Percentiles rank a stretch among this genome's conserved stretches.
Evolutionary conservation across 35 echinoderm and acorn worm species (phyloP).

Genomic region (Lytechinus pictus): DNA sequence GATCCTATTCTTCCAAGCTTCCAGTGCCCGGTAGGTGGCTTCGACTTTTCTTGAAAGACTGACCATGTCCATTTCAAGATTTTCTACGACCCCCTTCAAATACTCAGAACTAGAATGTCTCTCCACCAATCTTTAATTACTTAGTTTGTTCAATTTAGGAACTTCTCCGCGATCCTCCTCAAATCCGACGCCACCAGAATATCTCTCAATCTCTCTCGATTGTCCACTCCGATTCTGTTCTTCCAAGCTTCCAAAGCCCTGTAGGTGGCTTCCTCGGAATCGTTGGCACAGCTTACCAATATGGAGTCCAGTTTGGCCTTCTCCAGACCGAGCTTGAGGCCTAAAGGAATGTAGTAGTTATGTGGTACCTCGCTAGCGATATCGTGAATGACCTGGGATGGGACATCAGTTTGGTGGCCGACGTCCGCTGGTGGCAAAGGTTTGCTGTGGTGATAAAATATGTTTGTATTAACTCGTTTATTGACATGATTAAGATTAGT

Average conservation of each 20-base stretch:
- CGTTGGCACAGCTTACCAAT: constrained; percentile 25
- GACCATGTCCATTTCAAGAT: too few species aligned
- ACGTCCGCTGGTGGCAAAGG: not conserved
- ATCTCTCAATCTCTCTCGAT: not conserved
- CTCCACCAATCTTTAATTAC: not conserved
- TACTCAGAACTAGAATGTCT: too few species aligned
- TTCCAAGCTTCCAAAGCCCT: constrained; percentile 6
- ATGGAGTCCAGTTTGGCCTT: constrained; percentile 27
- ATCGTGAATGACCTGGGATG: not conserved
- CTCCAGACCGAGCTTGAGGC: constrained; percentile 27
- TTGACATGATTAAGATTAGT: too few species aligned
- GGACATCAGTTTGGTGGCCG: not conserved
- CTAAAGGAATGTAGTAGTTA: constrained; percentile 27
- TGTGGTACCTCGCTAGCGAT: not conserved
- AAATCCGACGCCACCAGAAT: not conserved
- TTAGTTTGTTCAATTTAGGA: not conserved
- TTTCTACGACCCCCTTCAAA: too few species aligned
- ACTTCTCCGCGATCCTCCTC: constrained; percentile 23
- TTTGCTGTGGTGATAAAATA: not conserved
- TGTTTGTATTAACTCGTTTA: too few species aligned
- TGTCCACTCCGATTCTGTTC: not conserved
- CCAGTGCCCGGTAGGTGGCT: too few species aligned
- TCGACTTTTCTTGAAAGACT: too few species aligned
- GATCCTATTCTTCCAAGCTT: too few species aligned
- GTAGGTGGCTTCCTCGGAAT: constrained; percentile 27